Evolutionary conservation across 2,888 invertebrate species (phyloP).

Genomic region (Leucophora obtusa): DNA sequence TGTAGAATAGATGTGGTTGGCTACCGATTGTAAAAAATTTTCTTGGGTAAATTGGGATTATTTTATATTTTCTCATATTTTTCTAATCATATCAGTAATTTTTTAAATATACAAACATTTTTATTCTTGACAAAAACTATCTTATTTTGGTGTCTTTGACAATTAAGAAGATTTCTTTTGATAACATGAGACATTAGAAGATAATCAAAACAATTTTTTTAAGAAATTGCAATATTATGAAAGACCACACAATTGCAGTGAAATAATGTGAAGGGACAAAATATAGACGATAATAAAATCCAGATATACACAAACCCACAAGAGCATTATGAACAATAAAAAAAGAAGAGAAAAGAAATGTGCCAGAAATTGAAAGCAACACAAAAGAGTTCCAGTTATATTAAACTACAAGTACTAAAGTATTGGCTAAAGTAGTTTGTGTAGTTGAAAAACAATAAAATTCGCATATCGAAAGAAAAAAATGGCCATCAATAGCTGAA

Average conservation of each 20-base stretch:
- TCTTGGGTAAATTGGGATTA: too few species aligned
- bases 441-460: slow-evolving; percentile 6
- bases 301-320: slow-evolving; percentile 22
- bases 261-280: slow-evolving; percentile 20
- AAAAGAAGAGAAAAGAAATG: background rate
- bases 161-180: background rate
- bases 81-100: too few species aligned
- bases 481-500: slow-evolving; percentile 13
- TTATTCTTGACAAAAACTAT: too few species aligned
- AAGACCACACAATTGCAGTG: slow-evolving; percentile 16
- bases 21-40: too few species aligned
- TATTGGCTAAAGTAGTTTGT: background rate
- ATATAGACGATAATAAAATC: slow-evolving; percentile 37
- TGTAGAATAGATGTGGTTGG: too few species aligned
- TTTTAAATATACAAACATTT: too few species aligned
- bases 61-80: too few species aligned
- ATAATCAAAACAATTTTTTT: background rate
- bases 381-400: background rate
- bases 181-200: slow-evolving; percentile 8
- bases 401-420: background rate
- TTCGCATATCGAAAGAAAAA: background rate
- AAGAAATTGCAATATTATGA: slow-evolving; percentile 6
- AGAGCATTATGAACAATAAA: too few species aligned
- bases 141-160: too few species aligned
- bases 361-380: slow-evolving; percentile 1